These are phyloP conservation scores for Bugulina stolonifera DNA, from an alignment of 2,888 invertebrate genomes.

Conservation along the genomic window DNA sequence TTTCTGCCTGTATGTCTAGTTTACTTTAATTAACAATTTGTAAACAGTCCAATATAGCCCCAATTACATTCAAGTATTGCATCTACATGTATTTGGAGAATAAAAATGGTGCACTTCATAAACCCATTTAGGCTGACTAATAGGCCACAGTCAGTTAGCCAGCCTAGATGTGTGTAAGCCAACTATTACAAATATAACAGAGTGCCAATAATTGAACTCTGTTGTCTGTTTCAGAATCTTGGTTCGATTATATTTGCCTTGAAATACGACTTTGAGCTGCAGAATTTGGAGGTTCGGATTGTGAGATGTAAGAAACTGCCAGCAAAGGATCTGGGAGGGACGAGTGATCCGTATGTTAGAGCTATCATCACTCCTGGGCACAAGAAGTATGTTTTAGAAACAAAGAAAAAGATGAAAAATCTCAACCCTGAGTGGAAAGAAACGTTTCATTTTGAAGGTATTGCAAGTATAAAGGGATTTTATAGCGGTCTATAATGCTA, in stretches of 20 bases:
- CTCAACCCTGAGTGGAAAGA: constrained; percentile 53
- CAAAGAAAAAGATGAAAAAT: constrained; percentile 51
- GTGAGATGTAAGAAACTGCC: constrained; percentile 46
- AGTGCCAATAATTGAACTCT: too few relatives aligned
- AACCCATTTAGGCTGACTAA: neutral
- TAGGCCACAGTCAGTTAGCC: too few relatives aligned
- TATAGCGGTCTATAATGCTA: too few relatives aligned
- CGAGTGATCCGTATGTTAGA: constrained; percentile 53
- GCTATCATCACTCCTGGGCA: constrained; percentile 47
- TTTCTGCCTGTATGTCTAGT: too few relatives aligned
- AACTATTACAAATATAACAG: too few relatives aligned
- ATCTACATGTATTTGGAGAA: neutral
- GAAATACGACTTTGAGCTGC: constrained; percentile 37
- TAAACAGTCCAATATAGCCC: too few relatives aligned
- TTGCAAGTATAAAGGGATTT: too few relatives aligned
- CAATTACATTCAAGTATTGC: too few relatives aligned
- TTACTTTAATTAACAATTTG: too few relatives aligned
- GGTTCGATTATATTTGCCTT: constrained; percentile 47
- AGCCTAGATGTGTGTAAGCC: too few relatives aligned
- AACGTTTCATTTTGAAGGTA: constrained; percentile 59
- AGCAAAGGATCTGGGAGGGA: constrained; percentile 52
- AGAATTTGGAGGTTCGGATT: constrained; percentile 41
- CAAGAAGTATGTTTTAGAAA: constrained; percentile 49
- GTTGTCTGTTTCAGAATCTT: constrained; percentile 38
- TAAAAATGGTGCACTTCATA: neutral